Base-by-base conservation (phyloP, 2,797 vertebrate species). In the Bryconaethiops microstoma region DNA sequence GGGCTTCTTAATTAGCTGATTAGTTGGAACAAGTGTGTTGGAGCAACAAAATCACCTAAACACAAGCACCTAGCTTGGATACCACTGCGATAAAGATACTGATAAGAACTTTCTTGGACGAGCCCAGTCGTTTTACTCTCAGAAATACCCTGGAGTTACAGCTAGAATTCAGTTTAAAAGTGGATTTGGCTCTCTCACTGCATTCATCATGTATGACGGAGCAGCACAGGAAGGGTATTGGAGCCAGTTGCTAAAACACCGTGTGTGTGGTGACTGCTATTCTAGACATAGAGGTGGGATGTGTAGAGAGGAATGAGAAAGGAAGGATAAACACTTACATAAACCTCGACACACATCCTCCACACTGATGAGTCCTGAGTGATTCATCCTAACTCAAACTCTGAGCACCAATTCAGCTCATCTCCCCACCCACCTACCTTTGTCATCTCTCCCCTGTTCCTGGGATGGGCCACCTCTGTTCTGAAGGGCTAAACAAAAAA, bases 251-350 rank as follows among this genome's bases (percentile, higher is more conserved):
- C 75, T 76, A 60, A 65, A 68, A 57, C 19, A 7, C 59, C 60
- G 63, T 64, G 17, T 55, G 17, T 55, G 17, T 29, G 52, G 39
- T 21, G 35, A n/a, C 29, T 42, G n/a, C 25, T 19, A 64, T 74
- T 80, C 54, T 13, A 74, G 77, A 64, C 55, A 17, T 25, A 39
- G 52, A 52, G 10, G 50, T 82, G 69, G 77, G 77, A 63, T 77
- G 64, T 73, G 29, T 68, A 39, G 42, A 48, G 42, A 42, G 4
- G 35, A 4, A 64, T 29, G 60, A 64, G 23, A 69, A 71, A 21
- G 13, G 4, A 45, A 50, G 23, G 57, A 55, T 52, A 55, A 57
- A 40, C 48, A 1, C 63, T 76, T 65, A 72, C 16, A 40, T 76
- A 76, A 81, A 75, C 1, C 2, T 25, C 14, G 14, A 72, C 10